Evolutionary conservation across 2,797 vertebrate species (phyloP).

Genomic region (Astyanax mexicanus): DNA sequence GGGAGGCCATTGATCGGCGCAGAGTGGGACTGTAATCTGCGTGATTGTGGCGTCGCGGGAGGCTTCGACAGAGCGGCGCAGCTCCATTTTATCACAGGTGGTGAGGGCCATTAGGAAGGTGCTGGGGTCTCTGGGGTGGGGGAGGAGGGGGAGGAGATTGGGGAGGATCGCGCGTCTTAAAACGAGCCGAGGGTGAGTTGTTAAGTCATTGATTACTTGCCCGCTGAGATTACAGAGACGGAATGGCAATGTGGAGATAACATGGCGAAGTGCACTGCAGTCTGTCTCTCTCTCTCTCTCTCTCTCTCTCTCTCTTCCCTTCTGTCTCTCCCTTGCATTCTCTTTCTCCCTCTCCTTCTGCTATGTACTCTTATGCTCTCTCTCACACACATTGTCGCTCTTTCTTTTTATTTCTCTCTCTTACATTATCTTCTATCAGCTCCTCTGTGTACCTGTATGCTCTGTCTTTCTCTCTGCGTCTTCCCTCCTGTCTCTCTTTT

Average conservation of each 20-base stretch:
- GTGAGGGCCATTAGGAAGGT: slow-evolving; percentile 44
- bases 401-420: background rate
- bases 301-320: background rate
- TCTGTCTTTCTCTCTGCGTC: slow-evolving; percentile 20
- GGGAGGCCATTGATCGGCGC: slow-evolving; percentile 59
- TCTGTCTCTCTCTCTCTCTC: background rate
- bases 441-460: background rate
- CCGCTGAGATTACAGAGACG: slow-evolving; percentile 56
- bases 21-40: slow-evolving; percentile 55
- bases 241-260: slow-evolving; percentile 60
- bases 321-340: background rate
- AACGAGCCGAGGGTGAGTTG: slow-evolving; percentile 50
- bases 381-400: too few relatives aligned
- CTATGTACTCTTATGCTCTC: too few relatives aligned
- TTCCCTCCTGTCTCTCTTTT: too few relatives aligned
- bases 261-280: slow-evolving; percentile 42
- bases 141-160: slow-evolving; percentile 51
- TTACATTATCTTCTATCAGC: background rate
- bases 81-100: slow-evolving; percentile 51
- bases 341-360: background rate
- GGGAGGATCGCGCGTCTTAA: slow-evolving; percentile 47
- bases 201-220: slow-evolving; percentile 65
- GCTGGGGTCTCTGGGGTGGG: slow-evolving; percentile 39
- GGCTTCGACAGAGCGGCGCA: slow-evolving; percentile 25
- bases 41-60: slow-evolving; percentile 49